Base-by-base conservation (phyloP, 2,113 vertebrate genomes). In the Phalacrocorax carbo region DNA sequence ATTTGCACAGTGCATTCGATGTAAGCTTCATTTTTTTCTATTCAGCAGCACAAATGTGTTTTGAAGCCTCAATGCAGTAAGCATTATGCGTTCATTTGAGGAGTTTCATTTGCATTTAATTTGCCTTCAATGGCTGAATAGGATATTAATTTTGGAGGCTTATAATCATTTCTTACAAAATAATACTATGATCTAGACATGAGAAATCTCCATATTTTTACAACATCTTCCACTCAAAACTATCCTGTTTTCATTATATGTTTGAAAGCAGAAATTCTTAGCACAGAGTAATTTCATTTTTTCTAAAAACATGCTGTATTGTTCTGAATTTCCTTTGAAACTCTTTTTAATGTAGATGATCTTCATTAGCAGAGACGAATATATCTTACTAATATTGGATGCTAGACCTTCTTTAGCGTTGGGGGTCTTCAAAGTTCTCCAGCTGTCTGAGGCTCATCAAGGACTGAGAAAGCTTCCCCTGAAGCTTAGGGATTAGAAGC, bases 51-150 rank as follows among this genome's bases (percentile, higher is more conserved):
- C 52, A 96, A 97, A 97, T 84, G 80, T 85, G 73, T 92, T 96
- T 95, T 83, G 87, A 88, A 96, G 87, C 62, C 69, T 91, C 82
- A 86, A 30, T 78, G 68, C 52, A 82, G 88, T 76, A 91, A 90
- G 85, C 60, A 91, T 91, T 94, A 91, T 82, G 68, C 4, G 8
- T 70, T 96, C 88, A 88, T 96, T 94, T 94, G 85, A 90, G 71
- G 34, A 82, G 44, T 90, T 91, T 79, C 86, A 96, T 97, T 97
- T 97, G 92, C 95, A 97, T 97, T 91, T 96, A 77, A 97, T 97
- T 96, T 94, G 64, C 85, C 49, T 96, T 91, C 84, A 93, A 70
- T 94, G 7, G 23, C 26, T 91, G 61, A 68, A 95, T 90, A 90
- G 21, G 71, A 81, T 96, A 96, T 94, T 97, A 88, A 97, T 95